Percentiles rank a stretch among this genome's conserved stretches.
Conservation (phyloP, 2,797 vertebrate genomes). For the Lithobates sylvaticus region DNA sequence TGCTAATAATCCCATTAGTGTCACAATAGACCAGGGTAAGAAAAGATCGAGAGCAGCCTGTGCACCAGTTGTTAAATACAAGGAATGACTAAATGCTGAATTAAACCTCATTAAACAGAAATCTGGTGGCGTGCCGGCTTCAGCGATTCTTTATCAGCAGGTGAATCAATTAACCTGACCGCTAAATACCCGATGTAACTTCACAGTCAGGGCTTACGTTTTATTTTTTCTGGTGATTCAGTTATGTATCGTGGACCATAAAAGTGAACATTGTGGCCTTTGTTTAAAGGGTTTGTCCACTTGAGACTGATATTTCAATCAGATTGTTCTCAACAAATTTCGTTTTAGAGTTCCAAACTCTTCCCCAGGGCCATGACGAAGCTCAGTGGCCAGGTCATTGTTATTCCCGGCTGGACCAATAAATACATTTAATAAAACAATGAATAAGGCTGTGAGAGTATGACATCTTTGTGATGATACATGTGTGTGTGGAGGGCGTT, state of each 20-base stretch:
- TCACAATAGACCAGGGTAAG: slow-evolving; percentile 31
- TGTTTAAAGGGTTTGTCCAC: too few species aligned
- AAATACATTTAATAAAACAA: too few species aligned
- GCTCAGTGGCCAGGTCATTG: too few species aligned
- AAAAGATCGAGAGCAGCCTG: slow-evolving; percentile 13
- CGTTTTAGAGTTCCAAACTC: too few species aligned
- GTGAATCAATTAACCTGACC: slow-evolving; percentile 13
- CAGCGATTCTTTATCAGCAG: slow-evolving; percentile 22
- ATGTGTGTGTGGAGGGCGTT: too few species aligned
- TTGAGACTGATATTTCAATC: too few species aligned
- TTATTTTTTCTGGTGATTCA: not conserved
- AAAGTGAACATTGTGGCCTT: not conserved
- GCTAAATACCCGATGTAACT: slow-evolving; percentile 4
- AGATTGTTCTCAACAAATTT: too few species aligned
- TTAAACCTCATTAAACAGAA: slow-evolving; percentile 9
- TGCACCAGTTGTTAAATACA: slow-evolving; percentile 57
- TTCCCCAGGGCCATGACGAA: too few species aligned
- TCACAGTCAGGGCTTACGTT: not conserved
- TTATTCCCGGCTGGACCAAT: too few species aligned
- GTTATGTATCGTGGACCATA: not conserved
- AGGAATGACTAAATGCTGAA: slow-evolving; percentile 39
- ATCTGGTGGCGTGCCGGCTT: not conserved
- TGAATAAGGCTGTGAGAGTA: too few species aligned
- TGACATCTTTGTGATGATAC: too few species aligned
- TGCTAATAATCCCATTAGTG: slow-evolving; percentile 53